Base-by-base conservation (phyloP, 2,888 invertebrate genomes). In the Mesorhabditis sp. region DNA sequence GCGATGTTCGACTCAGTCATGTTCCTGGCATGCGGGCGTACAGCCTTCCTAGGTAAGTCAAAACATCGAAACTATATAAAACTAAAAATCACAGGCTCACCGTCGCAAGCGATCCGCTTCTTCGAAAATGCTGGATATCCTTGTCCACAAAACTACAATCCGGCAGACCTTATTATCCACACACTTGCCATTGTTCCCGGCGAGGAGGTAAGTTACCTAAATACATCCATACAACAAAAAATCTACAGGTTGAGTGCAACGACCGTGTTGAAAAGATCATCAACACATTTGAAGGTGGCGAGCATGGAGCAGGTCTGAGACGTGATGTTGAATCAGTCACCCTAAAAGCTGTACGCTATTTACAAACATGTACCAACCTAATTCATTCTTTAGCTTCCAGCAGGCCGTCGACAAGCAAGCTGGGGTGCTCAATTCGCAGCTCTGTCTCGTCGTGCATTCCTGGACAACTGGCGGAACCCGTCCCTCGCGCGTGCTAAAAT, bases 81-180 rank as follows among this genome's bases (percentile, higher is more conserved):
- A 13, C 58, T n/a, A 50, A 10, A 50, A 50, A 10, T 50, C n/a
- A 13, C 58, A 50, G 58, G 58, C 58, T 13, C 58, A 10, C 58
- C 58, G n/a, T 10, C 58, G 7, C 10, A 50, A 50, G 58, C 58
- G 58, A 50, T 50, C 58, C 71, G 76, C 43, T 77, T 82, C 72
- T 80, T 84, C 75, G 74, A 74, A 43, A 69, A 75, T 4, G 72
- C 78, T 76, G 86, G 86, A n/a, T 80, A 83, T 68, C 80, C 81
- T 0, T 88, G 88, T 86, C 95, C 95, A 0, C 90, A 90, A 4
- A 94, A 94, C 86, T 94, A 92, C 87, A 95, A 95, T 86, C 95
- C 95, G 4, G 94, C 94, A 0, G 95, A 96, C 87, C 93, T 92
- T 87, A 95, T 92, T 87, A 92, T 96, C 66, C 92, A 94, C 85